phyloP scores from a whole-genome alignment of 2,113 vertebrate genomes.

The Gadus macrocephalus region DNA sequence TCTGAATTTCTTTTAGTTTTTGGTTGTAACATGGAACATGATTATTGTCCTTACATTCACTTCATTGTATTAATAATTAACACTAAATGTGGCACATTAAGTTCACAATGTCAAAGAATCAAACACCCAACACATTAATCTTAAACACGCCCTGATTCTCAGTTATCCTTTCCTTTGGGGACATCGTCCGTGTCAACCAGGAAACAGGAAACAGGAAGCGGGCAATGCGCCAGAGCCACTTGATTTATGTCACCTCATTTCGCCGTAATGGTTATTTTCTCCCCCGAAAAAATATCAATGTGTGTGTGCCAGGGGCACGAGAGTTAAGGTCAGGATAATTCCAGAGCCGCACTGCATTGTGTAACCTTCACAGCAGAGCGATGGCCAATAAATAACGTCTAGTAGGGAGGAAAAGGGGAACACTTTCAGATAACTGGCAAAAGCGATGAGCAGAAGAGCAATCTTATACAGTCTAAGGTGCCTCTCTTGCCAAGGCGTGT shows the following conservation, averaged over 20 bases:
- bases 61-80: too few relatives aligned
- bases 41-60: too few relatives aligned
- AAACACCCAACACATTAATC: not conserved
- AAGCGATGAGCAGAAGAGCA: conserved; percentile 48
- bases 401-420: conserved; percentile 30
- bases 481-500: too few relatives aligned
- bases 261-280: conserved; percentile 42
- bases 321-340: conserved; percentile 62
- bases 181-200: not conserved
- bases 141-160: not conserved
- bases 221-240: not conserved
- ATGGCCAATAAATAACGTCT: conserved; percentile 49
- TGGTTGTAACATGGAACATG: too few relatives aligned
- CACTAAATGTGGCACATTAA: too few relatives aligned
- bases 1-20: too few relatives aligned
- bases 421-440: conserved; percentile 57
- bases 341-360: conserved; percentile 40
- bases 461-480: conserved; percentile 49
- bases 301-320: conserved; percentile 18
- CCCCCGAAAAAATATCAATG: conserved; percentile 31
- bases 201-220: conserved; percentile 9
- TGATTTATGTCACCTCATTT: conserved; percentile 46
- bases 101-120: too few relatives aligned
- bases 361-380: conserved; percentile 56
- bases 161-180: not conserved